Conservation (phyloP, 2,113 vertebrate genomes). For the Elaphurus davidianus region DNA sequence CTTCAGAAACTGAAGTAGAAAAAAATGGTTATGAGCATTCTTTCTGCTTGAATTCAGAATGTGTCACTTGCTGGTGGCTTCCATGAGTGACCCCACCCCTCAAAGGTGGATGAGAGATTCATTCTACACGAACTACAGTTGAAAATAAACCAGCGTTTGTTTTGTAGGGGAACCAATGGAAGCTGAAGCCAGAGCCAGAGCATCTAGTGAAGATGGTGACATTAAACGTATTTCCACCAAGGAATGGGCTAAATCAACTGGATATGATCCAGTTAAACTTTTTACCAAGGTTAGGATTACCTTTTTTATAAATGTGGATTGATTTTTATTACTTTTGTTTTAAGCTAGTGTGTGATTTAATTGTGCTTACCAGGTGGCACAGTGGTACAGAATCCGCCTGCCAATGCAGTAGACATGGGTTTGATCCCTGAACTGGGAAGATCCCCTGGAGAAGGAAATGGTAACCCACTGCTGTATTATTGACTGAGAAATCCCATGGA, state of each 20-base stretch:
- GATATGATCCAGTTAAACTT: conserved; percentile 93
- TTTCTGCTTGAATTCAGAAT: neutral
- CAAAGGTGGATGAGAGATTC: neutral
- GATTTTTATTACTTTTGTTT: neutral
- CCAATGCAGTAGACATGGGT: neutral
- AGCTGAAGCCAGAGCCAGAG: conserved; percentile 90
- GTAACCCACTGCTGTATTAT: neutral
- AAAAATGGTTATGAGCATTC: neutral
- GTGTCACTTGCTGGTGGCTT: neutral
- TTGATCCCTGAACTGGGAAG: neutral
- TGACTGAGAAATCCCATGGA: neutral
- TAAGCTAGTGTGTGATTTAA: neutral
- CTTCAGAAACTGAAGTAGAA: neutral
- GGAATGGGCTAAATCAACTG: conserved; percentile 96
- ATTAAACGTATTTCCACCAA: conserved; percentile 97
- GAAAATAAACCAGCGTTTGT: neutral
- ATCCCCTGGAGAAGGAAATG: neutral
- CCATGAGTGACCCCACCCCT: neutral
- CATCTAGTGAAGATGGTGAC: conserved; percentile 94
- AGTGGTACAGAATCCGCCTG: neutral
- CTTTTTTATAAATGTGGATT: neutral
- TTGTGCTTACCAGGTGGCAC: neutral
- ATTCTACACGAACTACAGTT: neutral
- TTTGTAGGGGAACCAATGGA: conserved; percentile 93
- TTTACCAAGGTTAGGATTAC: conserved; percentile 92